phyloP scores from a whole-genome alignment of 2,113 vertebrate genomes.

The Brachyhypopomus occidentalis region DNA sequence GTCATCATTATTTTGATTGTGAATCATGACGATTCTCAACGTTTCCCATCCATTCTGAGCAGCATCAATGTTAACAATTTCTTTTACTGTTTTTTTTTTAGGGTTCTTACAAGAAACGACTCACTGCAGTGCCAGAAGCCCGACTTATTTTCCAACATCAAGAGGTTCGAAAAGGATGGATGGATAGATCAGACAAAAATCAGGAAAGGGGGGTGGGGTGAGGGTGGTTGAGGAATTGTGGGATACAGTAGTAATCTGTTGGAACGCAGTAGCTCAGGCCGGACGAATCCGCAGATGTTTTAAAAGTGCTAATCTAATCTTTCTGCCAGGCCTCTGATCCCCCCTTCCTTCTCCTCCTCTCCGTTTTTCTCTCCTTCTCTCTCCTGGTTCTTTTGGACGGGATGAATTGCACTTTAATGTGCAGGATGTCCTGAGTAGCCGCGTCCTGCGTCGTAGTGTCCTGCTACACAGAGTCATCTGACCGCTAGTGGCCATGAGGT shows the following conservation, averaged over 20 bases:
- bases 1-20: background rate
- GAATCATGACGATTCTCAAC: background rate
- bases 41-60: background rate
- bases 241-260: slow-evolving; percentile 71
- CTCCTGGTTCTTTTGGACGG: slow-evolving; percentile 57
- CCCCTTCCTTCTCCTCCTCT: background rate
- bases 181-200: slow-evolving; percentile 44
- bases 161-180: slow-evolving; percentile 24
- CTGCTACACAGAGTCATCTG: slow-evolving; percentile 61
- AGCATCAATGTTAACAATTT: background rate
- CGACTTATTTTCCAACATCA: slow-evolving; percentile 24
- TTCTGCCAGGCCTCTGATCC: slow-evolving; percentile 72
- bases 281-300: slow-evolving; percentile 80
- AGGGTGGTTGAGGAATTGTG: slow-evolving; percentile 61
- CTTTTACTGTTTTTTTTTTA: background rate
- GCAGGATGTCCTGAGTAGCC: slow-evolving; percentile 66
- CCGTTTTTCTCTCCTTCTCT: slow-evolving; percentile 52
- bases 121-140: background rate
- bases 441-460: slow-evolving; percentile 57
- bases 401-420: slow-evolving; percentile 68
- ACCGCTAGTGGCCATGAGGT: slow-evolving; percentile 67
- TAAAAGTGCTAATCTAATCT: slow-evolving; percentile 81
- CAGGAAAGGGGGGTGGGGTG: slow-evolving; percentile 41
- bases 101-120: background rate
- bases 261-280: slow-evolving; percentile 69